Conservation (phyloP, 2,888 invertebrate genomes). For the Atethmia centrago region DNA sequence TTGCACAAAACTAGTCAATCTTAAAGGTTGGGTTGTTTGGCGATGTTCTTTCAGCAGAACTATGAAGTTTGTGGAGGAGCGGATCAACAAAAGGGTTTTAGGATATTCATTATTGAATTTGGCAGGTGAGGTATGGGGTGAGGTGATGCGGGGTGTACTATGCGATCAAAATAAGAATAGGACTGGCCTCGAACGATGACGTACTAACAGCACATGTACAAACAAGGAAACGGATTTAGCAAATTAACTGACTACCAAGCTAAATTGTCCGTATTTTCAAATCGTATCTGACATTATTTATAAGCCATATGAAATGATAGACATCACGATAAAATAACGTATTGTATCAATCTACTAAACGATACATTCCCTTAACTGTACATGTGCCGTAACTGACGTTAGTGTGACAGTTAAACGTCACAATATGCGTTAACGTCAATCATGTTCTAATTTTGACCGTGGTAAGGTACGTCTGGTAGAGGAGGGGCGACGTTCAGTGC, state of each 20-base stretch:
- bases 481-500: constrained; percentile 72
- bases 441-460: constrained; percentile 32
- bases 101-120: constrained; percentile 9
- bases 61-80: constrained; percentile 22
- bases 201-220: neutral
- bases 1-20: constrained; percentile 30
- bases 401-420: constrained; percentile 28
- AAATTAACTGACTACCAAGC: neutral
- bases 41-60: constrained; percentile 11
- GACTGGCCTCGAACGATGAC: neutral
- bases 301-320: neutral
- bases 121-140: constrained; percentile 17
- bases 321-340: neutral
- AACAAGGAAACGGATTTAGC: constrained; percentile 2
- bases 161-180: constrained; percentile 32
- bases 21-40: constrained; percentile 35
- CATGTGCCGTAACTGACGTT: constrained; percentile 10
- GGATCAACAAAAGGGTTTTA: constrained; percentile 2
- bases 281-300: neutral
- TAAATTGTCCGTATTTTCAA: neutral
- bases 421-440: constrained; percentile 2
- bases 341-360: neutral
- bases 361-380: neutral
- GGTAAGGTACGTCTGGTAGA: constrained; percentile 31
- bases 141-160: constrained; percentile 10